Base-by-base conservation (phyloP, 2,797 vertebrate genomes). In the Rhyacichthys aspro region DNA sequence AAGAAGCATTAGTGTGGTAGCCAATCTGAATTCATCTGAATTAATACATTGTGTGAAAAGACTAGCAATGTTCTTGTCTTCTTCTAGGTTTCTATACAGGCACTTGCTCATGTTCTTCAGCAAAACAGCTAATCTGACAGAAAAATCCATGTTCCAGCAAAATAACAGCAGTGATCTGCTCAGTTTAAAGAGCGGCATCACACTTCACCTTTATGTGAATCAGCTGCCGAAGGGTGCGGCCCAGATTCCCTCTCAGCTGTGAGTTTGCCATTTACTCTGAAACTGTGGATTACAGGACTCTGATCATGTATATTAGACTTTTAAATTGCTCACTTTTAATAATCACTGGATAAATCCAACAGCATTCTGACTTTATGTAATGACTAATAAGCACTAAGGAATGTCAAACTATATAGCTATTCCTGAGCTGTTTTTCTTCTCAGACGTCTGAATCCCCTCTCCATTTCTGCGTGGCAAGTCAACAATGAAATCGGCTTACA, bases 181-280 rank as follows among this genome's bases (percentile, higher is more conserved):
- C 59, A 88, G 82, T 64, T 65, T 99, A 10, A 98, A 96, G 83
- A 93, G 82, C 14, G 89, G 90, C 55, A 76, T 91, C 72, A 89
- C 82, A 9, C 41, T 99, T 11, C 93, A 95, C 67, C 93, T 99
- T 12, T 99, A 96, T 53, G 73, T 98, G 80, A 98, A 95, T 87
- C 95, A 95, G 9, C 79, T 98, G 41, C 96, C 97, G 11, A 96
- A 97, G 91, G 97, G 97, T 63, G 90, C 95, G 1, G 93, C 95
- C 38, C 93, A 94, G 67, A 91, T 95, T 49, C 93, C 93, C 7
- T 84, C 91, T 14, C 88, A 88, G 0, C 32, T 96, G 96, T 98
- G 81, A 94, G 95, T 82, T 14, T 11, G 4, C 16, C 28, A 1
- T n/a, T 1, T 23, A 55, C 16, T 9, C 1, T 17, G 3, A 7